Percentiles rank a stretch among this genome's conserved stretches.
Conservation (phyloP, 2,888 invertebrate genomes). For the Eurytoma adleriae region DNA sequence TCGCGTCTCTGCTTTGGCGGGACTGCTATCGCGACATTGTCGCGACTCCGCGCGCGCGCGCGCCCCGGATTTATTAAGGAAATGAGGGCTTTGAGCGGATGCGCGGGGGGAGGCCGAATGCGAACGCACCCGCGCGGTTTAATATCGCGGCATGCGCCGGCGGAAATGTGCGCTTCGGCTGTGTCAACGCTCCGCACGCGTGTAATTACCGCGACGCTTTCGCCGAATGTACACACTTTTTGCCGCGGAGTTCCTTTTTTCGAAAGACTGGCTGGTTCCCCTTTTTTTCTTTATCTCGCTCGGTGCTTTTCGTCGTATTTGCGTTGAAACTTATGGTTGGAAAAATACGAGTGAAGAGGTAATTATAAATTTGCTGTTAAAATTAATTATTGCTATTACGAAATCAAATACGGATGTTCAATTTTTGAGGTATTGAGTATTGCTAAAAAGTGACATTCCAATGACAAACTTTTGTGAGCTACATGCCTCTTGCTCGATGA, state of each 20-base stretch:
- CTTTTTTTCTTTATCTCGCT: no score
- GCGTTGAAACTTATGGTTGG: no score
- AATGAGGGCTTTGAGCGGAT: neutral
- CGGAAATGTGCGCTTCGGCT: neutral
- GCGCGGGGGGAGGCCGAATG: no score
- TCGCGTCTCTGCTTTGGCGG: neutral
- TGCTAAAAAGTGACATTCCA: neutral
- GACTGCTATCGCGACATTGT: neutral
- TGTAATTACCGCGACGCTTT: neutral
- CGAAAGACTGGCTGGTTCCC: no score
- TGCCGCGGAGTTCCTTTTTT: no score
- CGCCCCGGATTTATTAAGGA: neutral
- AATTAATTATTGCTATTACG: neutral
- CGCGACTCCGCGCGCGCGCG: neutral
- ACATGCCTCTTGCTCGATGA: constrained; percentile 11
- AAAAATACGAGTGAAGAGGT: no score
- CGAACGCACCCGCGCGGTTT: neutral
- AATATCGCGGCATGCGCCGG: neutral
- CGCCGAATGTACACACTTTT: no score
- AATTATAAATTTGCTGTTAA: neutral
- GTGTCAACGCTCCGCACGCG: neutral
- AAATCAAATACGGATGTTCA: neutral
- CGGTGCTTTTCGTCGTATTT: no score
- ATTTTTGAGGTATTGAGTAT: neutral
- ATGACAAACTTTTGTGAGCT: constrained; percentile 31